These are phyloP conservation scores for Parapsyche elsis DNA, from an alignment of 1,140 invertebrate genomes.

Conservation along the genomic window DNA sequence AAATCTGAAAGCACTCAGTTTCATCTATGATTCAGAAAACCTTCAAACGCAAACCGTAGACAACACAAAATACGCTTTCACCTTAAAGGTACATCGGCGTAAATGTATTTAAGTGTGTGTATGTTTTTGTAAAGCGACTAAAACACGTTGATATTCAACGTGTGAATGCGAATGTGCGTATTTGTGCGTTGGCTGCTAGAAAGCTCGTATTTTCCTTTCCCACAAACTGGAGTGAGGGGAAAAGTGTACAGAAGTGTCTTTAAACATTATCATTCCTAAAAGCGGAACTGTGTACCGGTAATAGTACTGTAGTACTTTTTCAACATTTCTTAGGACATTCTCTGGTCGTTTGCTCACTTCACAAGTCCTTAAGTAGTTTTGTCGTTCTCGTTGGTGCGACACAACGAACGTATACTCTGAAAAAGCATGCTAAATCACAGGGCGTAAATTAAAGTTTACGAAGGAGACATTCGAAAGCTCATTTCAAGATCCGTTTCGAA, in stretches of 20 bases:
- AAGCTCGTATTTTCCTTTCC: constrained; percentile 1
- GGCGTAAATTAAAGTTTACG: background rate
- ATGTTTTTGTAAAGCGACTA: no score
- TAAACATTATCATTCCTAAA: constrained; percentile 43
- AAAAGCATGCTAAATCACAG: no score
- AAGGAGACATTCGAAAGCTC: background rate
- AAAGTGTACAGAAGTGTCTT: constrained; percentile 25
- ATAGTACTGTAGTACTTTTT: constrained; percentile 39
- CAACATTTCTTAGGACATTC: constrained; percentile 28
- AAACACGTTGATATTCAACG: no score
- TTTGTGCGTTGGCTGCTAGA: background rate
- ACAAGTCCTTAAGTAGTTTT: constrained; percentile 32
- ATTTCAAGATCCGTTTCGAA: background rate
- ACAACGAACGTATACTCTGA: background rate
- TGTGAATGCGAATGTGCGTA: background rate
- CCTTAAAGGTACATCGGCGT: background rate
- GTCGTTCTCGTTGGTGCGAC: constrained; percentile 3
- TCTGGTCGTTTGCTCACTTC: constrained; percentile 17
- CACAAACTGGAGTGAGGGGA: no score
- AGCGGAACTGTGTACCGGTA: constrained; percentile 41
- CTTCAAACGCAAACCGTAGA: no score
- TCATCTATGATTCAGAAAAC: background rate
- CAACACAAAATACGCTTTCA: no score
- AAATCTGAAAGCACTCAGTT: background rate
- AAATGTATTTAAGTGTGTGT: background rate